Percentiles rank a stretch among this genome's conserved stretches.
These are phyloP conservation scores for Rhegmatorhina hoffmannsi DNA, from an alignment of 2,113 vertebrate species.

Conservation along the genomic window DNA sequence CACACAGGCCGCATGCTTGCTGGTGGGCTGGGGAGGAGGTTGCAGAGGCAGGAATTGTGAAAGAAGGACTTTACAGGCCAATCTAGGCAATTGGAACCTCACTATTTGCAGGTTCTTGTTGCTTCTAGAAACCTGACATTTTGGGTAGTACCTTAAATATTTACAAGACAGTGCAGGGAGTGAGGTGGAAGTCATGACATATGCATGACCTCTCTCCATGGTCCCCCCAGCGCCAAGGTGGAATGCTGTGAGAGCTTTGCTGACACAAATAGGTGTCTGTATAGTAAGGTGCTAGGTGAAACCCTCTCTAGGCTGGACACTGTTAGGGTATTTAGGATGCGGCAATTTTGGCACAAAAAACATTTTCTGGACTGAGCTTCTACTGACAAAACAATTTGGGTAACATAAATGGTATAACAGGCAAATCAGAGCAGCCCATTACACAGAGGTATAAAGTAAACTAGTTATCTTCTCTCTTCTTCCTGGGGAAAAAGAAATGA, in stretches of 20 bases:
- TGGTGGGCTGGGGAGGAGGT: accelerated
- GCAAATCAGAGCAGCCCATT: background rate
- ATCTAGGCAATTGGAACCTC: background rate
- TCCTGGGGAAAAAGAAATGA: no score
- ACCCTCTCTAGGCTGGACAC: background rate
- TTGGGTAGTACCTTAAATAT: background rate
- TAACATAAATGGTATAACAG: background rate
- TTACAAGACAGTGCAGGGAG: background rate
- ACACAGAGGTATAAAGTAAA: background rate
- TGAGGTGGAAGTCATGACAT: accelerated
- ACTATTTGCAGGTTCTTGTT: accelerated
- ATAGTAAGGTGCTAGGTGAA: background rate
- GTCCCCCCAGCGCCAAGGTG: no score
- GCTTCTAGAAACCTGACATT: background rate
- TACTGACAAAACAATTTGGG: background rate
- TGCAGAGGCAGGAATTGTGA: background rate
- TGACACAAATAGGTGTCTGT: background rate
- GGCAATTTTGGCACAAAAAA: background rate
- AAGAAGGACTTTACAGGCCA: background rate
- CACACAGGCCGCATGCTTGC: background rate
- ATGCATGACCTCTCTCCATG: no score
- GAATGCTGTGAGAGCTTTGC: background rate
- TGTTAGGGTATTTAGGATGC: background rate
- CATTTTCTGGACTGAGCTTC: background rate
- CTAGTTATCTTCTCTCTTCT: background rate